Conservation (phyloP, 1,140 invertebrate genomes). For the Melitaea cinxia region DNA sequence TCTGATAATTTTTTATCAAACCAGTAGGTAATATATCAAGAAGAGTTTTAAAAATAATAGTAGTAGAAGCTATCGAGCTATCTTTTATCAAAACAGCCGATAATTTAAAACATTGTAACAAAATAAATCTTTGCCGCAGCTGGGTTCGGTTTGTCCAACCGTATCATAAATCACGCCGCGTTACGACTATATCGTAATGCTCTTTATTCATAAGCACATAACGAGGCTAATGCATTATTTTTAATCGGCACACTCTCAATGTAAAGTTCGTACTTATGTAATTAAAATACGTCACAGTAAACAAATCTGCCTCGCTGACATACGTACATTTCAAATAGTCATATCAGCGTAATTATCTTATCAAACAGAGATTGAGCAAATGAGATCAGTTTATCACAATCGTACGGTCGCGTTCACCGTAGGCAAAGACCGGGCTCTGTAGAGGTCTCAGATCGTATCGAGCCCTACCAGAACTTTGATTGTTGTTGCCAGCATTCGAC, state of each 20-base stretch:
- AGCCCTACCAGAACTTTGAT: conserved; percentile 59
- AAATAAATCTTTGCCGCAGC: conserved; percentile 29
- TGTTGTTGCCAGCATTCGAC: conserved; percentile 67
- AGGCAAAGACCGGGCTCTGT: conserved; percentile 49
- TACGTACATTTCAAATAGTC: conserved; percentile 63
- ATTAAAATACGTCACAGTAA: conserved; percentile 58
- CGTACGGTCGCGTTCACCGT: conserved; percentile 45
- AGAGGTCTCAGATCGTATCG: conserved; percentile 47
- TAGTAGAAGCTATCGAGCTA: not conserved
- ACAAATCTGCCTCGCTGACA: conserved; percentile 71
- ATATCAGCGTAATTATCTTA: conserved; percentile 60
- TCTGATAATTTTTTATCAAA: not conserved
- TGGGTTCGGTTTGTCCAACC: conserved; percentile 18
- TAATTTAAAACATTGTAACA: conserved; percentile 21
- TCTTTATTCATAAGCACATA: conserved; percentile 27
- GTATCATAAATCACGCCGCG: conserved; percentile 25
- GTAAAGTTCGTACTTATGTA: conserved; percentile 41
- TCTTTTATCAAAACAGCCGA: conserved; percentile 1
- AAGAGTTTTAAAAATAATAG: not conserved
- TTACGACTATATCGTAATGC: conserved; percentile 18
- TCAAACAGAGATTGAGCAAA: conserved; percentile 76
- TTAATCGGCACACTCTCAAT: conserved; percentile 29
- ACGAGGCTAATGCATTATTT: conserved; percentile 45
- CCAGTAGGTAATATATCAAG: not conserved
- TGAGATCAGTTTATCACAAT: conserved; percentile 63